A percentile compares a stretch with the other conserved stretches of the same genome.
Conservation (phyloP, 37 sponge, comb jelly and placozoan species). For the Chondrilla cf. caribensis region DNA sequence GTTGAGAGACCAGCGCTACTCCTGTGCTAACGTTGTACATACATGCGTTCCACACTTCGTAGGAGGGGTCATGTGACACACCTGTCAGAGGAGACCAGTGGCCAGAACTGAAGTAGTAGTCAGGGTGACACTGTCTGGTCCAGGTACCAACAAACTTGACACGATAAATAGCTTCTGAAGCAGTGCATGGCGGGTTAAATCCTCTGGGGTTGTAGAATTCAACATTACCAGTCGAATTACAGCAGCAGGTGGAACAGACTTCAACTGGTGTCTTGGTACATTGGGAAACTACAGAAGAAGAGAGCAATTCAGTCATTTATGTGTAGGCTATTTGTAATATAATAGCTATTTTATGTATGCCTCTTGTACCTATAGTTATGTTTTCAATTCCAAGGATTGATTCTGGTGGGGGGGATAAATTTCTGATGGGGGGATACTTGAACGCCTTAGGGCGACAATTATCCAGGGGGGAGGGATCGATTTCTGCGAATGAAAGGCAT, state of each 20-base stretch:
- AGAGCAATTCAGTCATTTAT: neutral
- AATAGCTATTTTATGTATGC: no score
- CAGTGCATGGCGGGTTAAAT: neutral
- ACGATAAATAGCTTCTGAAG: neutral
- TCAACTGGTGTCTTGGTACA: neutral
- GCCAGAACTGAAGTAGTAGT: constrained; percentile 6
- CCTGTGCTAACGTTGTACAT: constrained; percentile 37
- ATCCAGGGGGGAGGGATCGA: no score
- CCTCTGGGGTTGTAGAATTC: constrained; percentile 30
- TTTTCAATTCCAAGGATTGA: no score
- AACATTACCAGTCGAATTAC: constrained; percentile 8
- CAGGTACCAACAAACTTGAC: constrained; percentile 44
- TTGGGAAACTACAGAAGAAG: neutral
- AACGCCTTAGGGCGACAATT: no score
- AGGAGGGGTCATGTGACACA: constrained; percentile 37
- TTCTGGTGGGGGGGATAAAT: no score
- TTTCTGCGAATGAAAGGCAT: no score
- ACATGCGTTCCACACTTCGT: constrained; percentile 48
- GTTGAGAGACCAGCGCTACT: constrained; percentile 43
- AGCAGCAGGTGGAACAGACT: constrained; percentile 29
- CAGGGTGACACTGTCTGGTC: constrained; percentile 29
- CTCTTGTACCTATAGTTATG: no score
- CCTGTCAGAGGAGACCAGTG: constrained; percentile 61
- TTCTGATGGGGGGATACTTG: no score
- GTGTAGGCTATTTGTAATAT: neutral